A percentile compares a stretch with the other conserved stretches of the same genome.
These are phyloP conservation scores for Dicyrtoma fusca DNA, from an alignment of 2,888 invertebrate genomes.

Conservation along the genomic window DNA sequence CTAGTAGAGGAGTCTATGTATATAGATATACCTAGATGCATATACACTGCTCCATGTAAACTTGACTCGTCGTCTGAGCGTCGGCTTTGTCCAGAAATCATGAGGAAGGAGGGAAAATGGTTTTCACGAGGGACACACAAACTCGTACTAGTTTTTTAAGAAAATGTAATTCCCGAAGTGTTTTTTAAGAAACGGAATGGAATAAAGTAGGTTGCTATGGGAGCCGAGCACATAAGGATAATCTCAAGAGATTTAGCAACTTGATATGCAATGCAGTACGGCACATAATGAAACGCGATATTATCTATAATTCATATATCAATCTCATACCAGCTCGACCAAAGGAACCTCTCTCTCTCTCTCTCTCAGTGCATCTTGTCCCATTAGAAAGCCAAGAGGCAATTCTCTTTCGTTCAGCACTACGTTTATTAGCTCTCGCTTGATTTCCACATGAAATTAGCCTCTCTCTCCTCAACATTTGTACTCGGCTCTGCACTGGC, in stretches of 20 bases:
- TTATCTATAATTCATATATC: slow-evolving; percentile 56
- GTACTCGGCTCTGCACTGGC: slow-evolving; percentile 21
- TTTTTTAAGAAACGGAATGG: slow-evolving; percentile 48
- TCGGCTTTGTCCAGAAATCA: slow-evolving; percentile 46
- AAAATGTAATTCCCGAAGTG: slow-evolving; percentile 50
- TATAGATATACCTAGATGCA: background rate
- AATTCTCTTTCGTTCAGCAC: slow-evolving; percentile 41
- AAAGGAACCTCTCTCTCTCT: slow-evolving; percentile 24
- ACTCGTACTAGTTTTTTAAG: slow-evolving; percentile 33
- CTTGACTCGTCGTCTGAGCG: slow-evolving; percentile 40
- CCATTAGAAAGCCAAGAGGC: slow-evolving; percentile 44
- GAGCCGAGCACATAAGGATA: slow-evolving; percentile 45
- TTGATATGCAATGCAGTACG: slow-evolving; percentile 52
- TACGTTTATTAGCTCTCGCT: slow-evolving; percentile 47
- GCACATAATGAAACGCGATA: slow-evolving; percentile 55
- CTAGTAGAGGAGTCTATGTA: slow-evolving; percentile 15
- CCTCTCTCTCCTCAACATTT: slow-evolving; percentile 26
- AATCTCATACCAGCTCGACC: slow-evolving; percentile 51
- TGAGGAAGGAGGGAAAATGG: slow-evolving; percentile 40
- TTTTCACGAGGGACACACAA: slow-evolving; percentile 43
- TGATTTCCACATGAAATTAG: slow-evolving; percentile 48
- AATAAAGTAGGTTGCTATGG: slow-evolving; percentile 49
- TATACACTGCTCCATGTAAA: slow-evolving; percentile 37
- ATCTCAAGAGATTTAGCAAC: slow-evolving; percentile 50
- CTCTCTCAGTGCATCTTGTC: slow-evolving; percentile 32